Base-by-base conservation (phyloP, 2,113 vertebrate species). In the Australoheros scitulus region DNA sequence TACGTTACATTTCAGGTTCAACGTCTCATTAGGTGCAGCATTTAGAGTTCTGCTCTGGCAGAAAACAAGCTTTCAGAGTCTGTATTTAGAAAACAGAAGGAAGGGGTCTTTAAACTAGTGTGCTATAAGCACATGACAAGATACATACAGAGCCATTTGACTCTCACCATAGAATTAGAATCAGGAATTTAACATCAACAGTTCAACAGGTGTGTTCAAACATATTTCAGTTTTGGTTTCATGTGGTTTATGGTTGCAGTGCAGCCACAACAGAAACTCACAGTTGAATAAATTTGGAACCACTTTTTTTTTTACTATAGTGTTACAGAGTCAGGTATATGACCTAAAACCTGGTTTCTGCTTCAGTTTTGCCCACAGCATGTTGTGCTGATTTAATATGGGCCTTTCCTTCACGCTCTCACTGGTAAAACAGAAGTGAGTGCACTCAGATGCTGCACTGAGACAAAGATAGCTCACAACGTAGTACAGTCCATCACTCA, bases 11-110 rank as follows among this genome's bases (percentile, higher is more conserved):
- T 65, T 83, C 56, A 87, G 74, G 47, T 68, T 7, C 79, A 38
- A 68, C n/a, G 59, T 87, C 59, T 24, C 80, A 83, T 52, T 72
- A 80, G 76, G 56, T 61, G 60, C 38, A 75, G 64, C n/a, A 41
- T 57, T 83, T 64, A 50, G 38, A 24, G 61, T 76, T 61, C 3
- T 17, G 36, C 64, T 68, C 6, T 47, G 38, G 52, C n/a, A 64
- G 22, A 38, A 72, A 61, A 63, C 38, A 57, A 76, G 38, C 38
- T 17, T 83, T 79, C 9, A 65, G 26, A 15, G 26, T 77, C 43
- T 70, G n/a, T 17, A 43, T 60, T 50, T 10, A 60, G 43, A 76
- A 20, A 65, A 20, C 50, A 15, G 5, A 81, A 3, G 13, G 34
- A 9, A 64, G 1, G 0, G 13, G 11, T 9, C 52, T 79, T 60